These are phyloP conservation scores for Trachythela sp. DNA, from an alignment of 64 coral and sea anemone genomes.

Conservation along the genomic window DNA sequence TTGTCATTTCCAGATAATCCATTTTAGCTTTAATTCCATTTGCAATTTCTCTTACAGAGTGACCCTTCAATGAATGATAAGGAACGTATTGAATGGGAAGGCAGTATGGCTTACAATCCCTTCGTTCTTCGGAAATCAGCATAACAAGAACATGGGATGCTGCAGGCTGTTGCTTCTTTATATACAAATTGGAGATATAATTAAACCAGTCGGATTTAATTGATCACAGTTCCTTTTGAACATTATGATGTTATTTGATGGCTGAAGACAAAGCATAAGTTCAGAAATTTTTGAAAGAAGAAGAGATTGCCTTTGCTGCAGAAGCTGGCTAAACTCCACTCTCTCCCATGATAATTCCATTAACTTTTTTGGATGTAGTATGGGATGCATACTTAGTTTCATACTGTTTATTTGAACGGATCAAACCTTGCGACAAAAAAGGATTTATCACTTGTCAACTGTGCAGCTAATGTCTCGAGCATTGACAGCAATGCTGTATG, in stretches of 20 bases:
- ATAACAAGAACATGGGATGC: neutral
- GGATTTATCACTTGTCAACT: neutral
- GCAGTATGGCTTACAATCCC: neutral
- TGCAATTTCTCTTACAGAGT: neutral
- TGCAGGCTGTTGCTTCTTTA: neutral
- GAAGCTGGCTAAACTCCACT: neutral
- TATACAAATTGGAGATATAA: neutral
- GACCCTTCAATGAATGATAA: neutral
- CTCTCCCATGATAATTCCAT: neutral
- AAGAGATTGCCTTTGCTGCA: neutral
- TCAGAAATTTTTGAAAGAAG: too few species aligned
- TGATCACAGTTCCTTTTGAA: neutral
- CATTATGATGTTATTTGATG: neutral
- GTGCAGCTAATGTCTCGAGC: neutral
- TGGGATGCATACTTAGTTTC: neutral
- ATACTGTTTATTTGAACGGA: neutral
- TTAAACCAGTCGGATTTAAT: neutral
- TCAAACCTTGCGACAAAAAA: neutral
- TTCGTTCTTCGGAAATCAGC: neutral
- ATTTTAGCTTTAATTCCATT: neutral
- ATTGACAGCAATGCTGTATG: neutral
- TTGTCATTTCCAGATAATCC: neutral
- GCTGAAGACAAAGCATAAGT: neutral
- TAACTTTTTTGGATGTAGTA: slow-evolving; percentile 3
- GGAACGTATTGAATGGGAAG: neutral